Evolutionary conservation across 2,888 invertebrate species (phyloP).

Genomic region (Nymphalis polychloros): DNA sequence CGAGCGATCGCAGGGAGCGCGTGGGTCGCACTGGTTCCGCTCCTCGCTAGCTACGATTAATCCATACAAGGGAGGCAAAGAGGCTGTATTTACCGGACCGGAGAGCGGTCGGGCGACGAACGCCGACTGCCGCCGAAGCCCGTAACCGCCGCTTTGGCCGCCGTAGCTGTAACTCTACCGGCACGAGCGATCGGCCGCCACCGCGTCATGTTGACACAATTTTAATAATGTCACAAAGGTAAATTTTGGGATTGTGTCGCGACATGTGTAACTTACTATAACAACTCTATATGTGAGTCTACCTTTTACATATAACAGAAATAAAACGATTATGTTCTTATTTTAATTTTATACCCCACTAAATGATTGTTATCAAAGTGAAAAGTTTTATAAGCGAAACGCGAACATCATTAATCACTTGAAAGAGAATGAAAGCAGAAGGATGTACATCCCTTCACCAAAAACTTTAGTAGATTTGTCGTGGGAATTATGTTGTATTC

Average conservation of each 20-base stretch:
- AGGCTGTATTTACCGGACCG: constrained; percentile 78
- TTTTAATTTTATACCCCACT: constrained; percentile 17
- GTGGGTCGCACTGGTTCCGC: constrained; percentile 72
- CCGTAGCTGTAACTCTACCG: constrained; percentile 45
- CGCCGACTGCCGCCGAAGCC: constrained; percentile 53
- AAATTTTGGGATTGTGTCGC: constrained; percentile 55
- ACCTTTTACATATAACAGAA: constrained; percentile 1
- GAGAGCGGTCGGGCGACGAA: constrained; percentile 70
- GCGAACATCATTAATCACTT: constrained; percentile 48
- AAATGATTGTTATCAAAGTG: constrained; percentile 31
- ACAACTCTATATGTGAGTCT: background rate
- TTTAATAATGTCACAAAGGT: constrained; percentile 68
- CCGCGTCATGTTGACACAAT: constrained; percentile 75
- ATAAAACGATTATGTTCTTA: constrained; percentile 5
- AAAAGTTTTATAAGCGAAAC: constrained; percentile 35
- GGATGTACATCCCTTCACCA: constrained; percentile 37
- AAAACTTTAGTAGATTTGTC: constrained; percentile 14
- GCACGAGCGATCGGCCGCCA: constrained; percentile 45
- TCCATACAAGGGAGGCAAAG: constrained; percentile 76
- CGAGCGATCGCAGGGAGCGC: constrained; percentile 67
- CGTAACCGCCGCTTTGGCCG: constrained; percentile 58
- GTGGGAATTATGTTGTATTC: background rate
- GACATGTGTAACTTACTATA: constrained; percentile 47
- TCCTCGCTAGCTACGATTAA: constrained; percentile 71
- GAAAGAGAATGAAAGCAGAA: constrained; percentile 43